Evolutionary conservation across 92 coral and sea anemone species (phyloP).

Genomic region (Palythoa grandis): DNA sequence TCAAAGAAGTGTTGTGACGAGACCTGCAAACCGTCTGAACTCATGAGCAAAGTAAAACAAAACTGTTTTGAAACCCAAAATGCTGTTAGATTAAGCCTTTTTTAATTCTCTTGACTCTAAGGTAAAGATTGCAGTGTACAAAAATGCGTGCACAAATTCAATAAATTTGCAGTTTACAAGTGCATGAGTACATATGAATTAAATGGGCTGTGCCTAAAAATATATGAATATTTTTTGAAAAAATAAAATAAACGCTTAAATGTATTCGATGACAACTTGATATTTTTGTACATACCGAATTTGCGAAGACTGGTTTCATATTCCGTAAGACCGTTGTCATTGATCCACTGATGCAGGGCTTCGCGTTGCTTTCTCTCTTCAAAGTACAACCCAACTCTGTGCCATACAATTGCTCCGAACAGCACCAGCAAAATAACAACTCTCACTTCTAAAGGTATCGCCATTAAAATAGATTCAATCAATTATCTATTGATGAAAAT

Average conservation of each 20-base stretch:
- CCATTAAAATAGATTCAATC: not conserved
- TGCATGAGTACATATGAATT: no score
- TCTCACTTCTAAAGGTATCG: constrained; percentile 24
- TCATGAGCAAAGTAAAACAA: no score
- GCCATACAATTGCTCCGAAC: constrained; percentile 63
- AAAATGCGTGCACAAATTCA: no score
- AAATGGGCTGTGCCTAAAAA: no score
- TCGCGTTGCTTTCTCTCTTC: constrained; percentile 56
- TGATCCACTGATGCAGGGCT: constrained; percentile 69
- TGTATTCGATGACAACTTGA: not conserved
- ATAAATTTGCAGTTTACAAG: no score
- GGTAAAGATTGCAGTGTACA: no score
- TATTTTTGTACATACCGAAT: constrained; percentile 61
- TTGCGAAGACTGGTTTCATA: constrained; percentile 64
- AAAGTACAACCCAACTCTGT: constrained; percentile 63
- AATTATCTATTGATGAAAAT: not conserved
- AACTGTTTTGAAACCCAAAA: no score
- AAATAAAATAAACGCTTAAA: not conserved
- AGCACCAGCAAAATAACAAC: constrained; percentile 47
- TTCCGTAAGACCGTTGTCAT: constrained; percentile 66
- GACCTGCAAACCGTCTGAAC: no score
- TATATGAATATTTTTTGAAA: not conserved
- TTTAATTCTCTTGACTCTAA: no score
- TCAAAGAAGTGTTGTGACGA: no score
- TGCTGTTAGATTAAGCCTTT: no score